Evolutionary conservation across 2,888 invertebrate genomes (phyloP).

Genomic region (Sussaba pulchella): DNA sequence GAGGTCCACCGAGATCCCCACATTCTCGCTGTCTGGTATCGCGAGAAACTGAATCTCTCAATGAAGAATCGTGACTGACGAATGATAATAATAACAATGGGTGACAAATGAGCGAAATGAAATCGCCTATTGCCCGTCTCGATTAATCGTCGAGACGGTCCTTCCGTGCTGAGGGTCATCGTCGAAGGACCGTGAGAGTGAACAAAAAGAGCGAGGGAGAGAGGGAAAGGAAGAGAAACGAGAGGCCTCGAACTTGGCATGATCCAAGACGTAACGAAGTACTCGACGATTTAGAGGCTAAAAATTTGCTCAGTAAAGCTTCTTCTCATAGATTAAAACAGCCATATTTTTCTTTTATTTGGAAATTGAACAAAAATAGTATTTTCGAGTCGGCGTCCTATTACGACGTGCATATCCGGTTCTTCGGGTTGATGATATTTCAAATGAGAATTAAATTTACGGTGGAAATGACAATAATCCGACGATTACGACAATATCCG

Average conservation of each 20-base stretch:
- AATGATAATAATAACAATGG: conserved; percentile 39
- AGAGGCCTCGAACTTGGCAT: conserved; percentile 49
- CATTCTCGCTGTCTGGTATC: conserved; percentile 13
- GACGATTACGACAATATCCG: not conserved
- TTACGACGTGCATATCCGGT: not conserved
- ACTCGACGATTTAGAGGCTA: conserved; percentile 7
- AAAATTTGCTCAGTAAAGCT: conserved; percentile 18
- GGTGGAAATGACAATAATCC: not conserved
- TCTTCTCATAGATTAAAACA: not conserved
- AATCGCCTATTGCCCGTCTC: conserved; percentile 21
- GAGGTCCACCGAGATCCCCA: not conserved
- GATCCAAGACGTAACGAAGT: conserved; percentile 8
- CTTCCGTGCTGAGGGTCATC: conserved; percentile 38
- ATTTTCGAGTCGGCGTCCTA: conserved; percentile 10
- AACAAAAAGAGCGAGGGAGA: not conserved
- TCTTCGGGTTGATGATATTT: not conserved
- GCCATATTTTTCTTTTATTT: too few species aligned
- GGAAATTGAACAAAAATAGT: too few species aligned
- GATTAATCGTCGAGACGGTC: conserved; percentile 41
- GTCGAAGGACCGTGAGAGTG: not conserved
- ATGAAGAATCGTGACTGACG: conserved; percentile 34
- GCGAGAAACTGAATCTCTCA: conserved; percentile 37
- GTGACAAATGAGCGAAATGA: conserved; percentile 14
- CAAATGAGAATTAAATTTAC: not conserved
- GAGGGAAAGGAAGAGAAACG: not conserved